Evolutionary conservation across 2,797 vertebrate genomes (phyloP).

Genomic region (Rhodeus uyekii): DNA sequence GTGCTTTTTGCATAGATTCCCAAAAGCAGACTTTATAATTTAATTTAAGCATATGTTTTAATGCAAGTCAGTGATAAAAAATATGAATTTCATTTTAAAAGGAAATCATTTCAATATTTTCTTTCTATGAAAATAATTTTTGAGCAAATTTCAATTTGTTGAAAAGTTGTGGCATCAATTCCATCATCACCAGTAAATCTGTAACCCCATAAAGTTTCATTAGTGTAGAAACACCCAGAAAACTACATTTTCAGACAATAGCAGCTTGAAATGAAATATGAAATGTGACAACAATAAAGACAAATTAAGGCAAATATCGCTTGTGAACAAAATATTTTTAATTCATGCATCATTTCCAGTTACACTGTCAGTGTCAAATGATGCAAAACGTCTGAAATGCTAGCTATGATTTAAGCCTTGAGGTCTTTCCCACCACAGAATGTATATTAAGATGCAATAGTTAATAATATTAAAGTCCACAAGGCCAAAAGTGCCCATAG

Average conservation of each 20-base stretch:
- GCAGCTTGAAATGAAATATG: not conserved
- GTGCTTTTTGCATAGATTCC: not conserved
- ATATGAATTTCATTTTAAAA: not conserved
- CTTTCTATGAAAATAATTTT: too few species aligned
- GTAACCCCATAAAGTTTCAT: not conserved
- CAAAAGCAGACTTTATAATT: too few species aligned
- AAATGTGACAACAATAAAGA: constrained; percentile 3
- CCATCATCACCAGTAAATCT: not conserved
- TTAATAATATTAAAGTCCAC: not conserved
- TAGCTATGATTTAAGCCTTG: not conserved
- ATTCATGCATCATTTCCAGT: not conserved
- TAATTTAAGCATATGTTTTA: too few species aligned
- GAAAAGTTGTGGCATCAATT: not conserved
- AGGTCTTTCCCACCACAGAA: not conserved
- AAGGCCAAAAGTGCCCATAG: not conserved
- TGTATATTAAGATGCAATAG: not conserved
- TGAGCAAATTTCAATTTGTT: too few species aligned
- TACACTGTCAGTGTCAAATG: not conserved
- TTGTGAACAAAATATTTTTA: not conserved
- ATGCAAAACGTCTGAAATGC: not conserved
- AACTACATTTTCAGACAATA: not conserved
- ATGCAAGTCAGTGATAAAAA: too few species aligned
- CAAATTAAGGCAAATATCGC: not conserved
- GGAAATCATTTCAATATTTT: too few species aligned
- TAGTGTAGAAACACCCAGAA: not conserved